These are phyloP conservation scores for Morpho helenor DNA, from an alignment of 2,888 invertebrate species.

Conservation along the genomic window DNA sequence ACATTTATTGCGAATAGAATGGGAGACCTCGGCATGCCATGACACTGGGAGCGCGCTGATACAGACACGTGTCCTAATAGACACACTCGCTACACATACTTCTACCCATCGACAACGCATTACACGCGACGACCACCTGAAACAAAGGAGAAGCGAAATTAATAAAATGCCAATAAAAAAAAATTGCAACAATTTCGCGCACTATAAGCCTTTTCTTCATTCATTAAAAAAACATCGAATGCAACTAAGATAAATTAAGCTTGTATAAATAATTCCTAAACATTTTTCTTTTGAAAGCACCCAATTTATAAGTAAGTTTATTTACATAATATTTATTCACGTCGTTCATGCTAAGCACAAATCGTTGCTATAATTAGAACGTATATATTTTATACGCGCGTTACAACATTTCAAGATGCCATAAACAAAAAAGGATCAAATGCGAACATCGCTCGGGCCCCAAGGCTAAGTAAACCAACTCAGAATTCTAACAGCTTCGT, in stretches of 20 bases:
- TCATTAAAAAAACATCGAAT: no score
- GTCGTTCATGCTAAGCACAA: neutral
- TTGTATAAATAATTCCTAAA: no score
- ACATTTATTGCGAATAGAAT: conserved; percentile 28
- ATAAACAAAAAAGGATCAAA: conserved; percentile 66
- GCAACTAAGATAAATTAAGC: no score
- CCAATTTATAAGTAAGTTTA: no score
- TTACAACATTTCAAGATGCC: conserved; percentile 30
- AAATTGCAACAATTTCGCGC: conserved; percentile 22
- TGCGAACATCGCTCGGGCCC: conserved; percentile 62
- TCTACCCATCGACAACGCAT: conserved; percentile 58
- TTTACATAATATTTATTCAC: no score
- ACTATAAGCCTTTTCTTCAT: conserved; percentile 30
- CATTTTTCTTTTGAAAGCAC: no score
- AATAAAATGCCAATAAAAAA: conserved; percentile 71
- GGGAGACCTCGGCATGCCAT: conserved; percentile 23
- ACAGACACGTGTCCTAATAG: conserved; percentile 18
- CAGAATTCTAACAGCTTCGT: conserved; percentile 68
- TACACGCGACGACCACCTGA: conserved; percentile 72
- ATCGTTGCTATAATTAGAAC: conserved; percentile 1
- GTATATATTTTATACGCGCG: neutral
- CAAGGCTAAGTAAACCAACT: conserved; percentile 70
- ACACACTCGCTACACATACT: conserved; percentile 28
- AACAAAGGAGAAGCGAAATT: conserved; percentile 80
- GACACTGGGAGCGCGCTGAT: conserved; percentile 46